A percentile compares a stretch with the other conserved stretches of the same genome.
phyloP scores from a whole-genome alignment of 2,113 vertebrate species.

The Orientallactaga bullata region DNA sequence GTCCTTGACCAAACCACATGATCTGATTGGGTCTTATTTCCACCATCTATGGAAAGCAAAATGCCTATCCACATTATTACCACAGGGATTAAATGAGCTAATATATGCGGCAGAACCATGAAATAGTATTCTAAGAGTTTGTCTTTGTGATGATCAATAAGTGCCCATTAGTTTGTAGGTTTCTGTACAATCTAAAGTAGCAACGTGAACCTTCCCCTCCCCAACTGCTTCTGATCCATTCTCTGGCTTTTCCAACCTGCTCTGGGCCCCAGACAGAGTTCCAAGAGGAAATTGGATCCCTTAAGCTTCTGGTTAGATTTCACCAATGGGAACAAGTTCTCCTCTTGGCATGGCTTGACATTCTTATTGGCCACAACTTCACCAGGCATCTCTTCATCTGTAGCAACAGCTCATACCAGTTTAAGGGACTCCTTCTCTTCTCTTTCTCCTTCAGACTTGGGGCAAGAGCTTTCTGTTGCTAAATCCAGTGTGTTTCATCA shows the following conservation, averaged over 20 bases:
- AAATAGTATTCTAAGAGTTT: neutral
- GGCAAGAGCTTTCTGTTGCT: neutral
- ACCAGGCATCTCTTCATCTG: neutral
- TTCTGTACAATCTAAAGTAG: neutral
- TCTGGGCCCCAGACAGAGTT: neutral
- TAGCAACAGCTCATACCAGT: neutral
- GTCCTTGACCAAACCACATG: neutral
- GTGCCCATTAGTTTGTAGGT: neutral
- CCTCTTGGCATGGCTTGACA: neutral
- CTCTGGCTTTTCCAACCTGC: neutral
- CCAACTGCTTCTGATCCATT: neutral
- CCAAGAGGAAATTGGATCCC: neutral
- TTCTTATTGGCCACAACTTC: neutral
- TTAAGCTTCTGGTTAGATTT: neutral
- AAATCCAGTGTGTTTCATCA: neutral
- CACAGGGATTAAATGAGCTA: neutral
- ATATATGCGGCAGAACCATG: neutral
- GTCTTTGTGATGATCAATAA: neutral
- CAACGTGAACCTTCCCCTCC: neutral
- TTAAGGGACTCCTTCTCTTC: neutral
- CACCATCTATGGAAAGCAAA: neutral
- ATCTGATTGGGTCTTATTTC: conserved; percentile 17
- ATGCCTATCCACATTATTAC: neutral
- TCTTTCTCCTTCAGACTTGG: neutral
- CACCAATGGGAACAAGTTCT: neutral